phyloP scores from a whole-genome alignment of 1,140 invertebrate species.

The Paraescarpia echinospica region DNA sequence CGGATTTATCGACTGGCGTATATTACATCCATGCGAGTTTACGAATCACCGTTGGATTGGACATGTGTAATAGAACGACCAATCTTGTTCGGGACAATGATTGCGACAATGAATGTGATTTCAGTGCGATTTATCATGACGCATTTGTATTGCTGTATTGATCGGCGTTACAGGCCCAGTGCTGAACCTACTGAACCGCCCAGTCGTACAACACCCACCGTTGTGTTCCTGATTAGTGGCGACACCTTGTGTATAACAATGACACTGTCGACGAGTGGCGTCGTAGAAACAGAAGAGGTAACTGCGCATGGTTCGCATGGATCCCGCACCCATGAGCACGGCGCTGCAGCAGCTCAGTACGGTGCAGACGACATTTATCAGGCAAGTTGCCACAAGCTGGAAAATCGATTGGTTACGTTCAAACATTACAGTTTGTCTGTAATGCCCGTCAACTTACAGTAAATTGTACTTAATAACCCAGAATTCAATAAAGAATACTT shows the following conservation, averaged over 20 bases:
- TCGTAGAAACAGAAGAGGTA: slow-evolving; percentile 8
- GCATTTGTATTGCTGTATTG: slow-evolving; percentile 10
- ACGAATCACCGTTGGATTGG: background rate
- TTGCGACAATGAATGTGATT: background rate
- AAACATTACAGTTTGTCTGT: background rate
- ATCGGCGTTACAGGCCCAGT: background rate
- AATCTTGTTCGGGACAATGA: background rate
- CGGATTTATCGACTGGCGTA: background rate
- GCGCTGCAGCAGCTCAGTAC: slow-evolving; percentile 3
- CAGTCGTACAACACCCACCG: background rate
- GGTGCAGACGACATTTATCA: background rate
- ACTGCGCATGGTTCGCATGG: background rate
- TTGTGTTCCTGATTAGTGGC: background rate
- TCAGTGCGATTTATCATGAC: background rate
- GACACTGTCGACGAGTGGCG: background rate
- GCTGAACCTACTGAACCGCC: background rate
- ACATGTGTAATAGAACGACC: background rate
- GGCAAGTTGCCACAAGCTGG: background rate
- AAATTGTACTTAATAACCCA: background rate
- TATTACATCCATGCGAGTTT: background rate
- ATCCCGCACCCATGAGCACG: background rate
- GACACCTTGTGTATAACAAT: background rate
- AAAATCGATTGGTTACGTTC: background rate
- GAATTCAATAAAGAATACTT: background rate
- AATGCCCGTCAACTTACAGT: background rate